Evolutionary conservation across 35 echinoderm and acorn worm species (phyloP), one percentile per base, ranked within the genome.

Genomic region (Chiridota heheva): DNA sequence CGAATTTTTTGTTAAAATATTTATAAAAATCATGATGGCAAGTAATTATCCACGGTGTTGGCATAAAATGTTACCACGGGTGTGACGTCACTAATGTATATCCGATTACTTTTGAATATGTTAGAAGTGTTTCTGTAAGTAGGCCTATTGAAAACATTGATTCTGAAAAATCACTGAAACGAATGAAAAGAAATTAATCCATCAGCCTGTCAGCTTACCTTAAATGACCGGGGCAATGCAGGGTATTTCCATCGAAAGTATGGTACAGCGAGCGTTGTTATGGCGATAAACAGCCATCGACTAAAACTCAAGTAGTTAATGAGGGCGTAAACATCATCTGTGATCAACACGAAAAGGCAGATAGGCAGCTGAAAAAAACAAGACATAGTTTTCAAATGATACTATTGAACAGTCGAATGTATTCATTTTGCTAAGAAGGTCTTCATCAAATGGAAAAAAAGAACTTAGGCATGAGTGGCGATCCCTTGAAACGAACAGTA

Each of bases 281-380:
- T 33, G 7, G 61, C 81, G 25, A 98, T 69, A 33, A 86, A 84
- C 15, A 91, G 48, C 95, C 95, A 98, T 2, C 89, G 83, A 27
- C 77, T 88, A 47, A 98, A 91, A 85, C 95, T 98, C 30, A 98
- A 44, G 42, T 91, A 98, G 65, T 88, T 98, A 42, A 98, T 92
- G 8, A 98, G 44, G 18, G 32, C 81, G 63, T 84, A 83, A 0
- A 97, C 73, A 53, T 91, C 89, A 18, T 83, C 76, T 40, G 34
- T 80, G 8, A 78, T 79, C 25, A 97, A 8, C 88, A 91, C 88
- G 17, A 81, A 3, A 17, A 91, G 17, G 7, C 44, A 60, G 41
- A 88, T 42, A 1, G 77, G 76, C 37, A 81, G 65, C 76, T 81
- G 58, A 46, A 77, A 77, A 13, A 44, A 42, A 73, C 44, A 27